Evolutionary conservation across 2,797 vertebrate species (phyloP).

Genomic region (Melopsittacus undulatus): DNA sequence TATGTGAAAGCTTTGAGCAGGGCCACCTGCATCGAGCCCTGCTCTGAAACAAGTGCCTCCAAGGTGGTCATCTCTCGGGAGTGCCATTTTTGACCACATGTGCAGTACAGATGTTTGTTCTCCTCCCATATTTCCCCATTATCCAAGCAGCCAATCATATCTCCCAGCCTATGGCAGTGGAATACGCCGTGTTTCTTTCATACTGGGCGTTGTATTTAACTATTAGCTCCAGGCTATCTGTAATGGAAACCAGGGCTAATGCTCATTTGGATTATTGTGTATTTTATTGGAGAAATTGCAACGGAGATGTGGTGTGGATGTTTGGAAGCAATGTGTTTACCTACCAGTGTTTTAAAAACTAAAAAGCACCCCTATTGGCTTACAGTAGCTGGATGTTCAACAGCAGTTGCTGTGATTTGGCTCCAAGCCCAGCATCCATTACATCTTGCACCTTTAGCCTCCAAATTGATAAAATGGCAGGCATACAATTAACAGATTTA

Average conservation of each 20-base stretch:
- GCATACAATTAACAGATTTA: neutral
- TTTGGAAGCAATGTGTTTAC: conserved; percentile 3
- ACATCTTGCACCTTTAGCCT: conserved; percentile 1
- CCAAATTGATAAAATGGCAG: conserved; percentile 25
- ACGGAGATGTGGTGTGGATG: neutral
- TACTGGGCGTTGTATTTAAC: neutral
- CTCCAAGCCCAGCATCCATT: conserved; percentile 21
- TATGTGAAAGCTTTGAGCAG: neutral
- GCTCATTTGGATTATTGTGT: neutral
- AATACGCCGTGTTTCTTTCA: neutral
- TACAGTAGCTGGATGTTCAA: neutral
- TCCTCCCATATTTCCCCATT: neutral
- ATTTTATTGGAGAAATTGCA: neutral
- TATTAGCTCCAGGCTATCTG: neutral
- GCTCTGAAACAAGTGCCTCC: neutral
- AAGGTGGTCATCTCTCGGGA: neutral
- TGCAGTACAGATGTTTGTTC: neutral
- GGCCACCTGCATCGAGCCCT: neutral
- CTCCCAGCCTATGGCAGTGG: neutral
- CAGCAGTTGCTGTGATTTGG: conserved; percentile 29
- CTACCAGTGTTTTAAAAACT: neutral
- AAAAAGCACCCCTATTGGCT: neutral
- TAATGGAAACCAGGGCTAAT: neutral
- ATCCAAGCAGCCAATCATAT: neutral
- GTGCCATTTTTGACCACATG: neutral